Evolutionary conservation across 2,888 invertebrate species (phyloP), one percentile per base, ranked within the genome.

Genomic region (Nemoura dubitans): DNA sequence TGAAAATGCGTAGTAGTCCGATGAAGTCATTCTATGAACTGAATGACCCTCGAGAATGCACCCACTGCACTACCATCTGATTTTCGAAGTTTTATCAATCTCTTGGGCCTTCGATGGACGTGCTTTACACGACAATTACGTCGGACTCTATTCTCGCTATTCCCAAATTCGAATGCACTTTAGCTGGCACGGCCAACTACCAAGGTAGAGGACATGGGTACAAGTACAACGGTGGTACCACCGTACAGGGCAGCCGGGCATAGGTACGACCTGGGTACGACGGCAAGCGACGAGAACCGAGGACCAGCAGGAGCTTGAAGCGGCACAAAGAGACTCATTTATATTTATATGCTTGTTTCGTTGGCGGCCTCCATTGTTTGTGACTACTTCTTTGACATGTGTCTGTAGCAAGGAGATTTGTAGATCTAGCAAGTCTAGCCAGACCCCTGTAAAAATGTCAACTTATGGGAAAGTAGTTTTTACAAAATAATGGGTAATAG

Each of bases 301-400:
- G 21, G 16, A 59, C 59, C 21, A 59, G 59, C 59, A 59, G 59
- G 59, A 59, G 3, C 3, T 3, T 10, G 3, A 21, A 25, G n/a
- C 76, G 76, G 28, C 26, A 78, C 78, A 78, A 78, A 78, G 78
- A 28, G 78, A 78, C 26, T 78, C 78, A 28, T 78, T 78, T 26
- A 78, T 78, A 78, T 78, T 78, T 78, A 78, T 78, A 28, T 27
- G 26, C 78, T 78, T 78, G 26, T 26, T 78, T 78, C 10, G 26
- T 78, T 27, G 26, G 5, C 28, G 28, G 7, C 10, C 16, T 78
- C 78, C 78, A 78, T 78, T 78, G 78, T 78, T 78, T 78, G 78
- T 28, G 78, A 78, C 28, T 78, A 27, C 26, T 78, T 78, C 27
- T 78, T 78, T 78, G 78, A 78, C 78, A 78, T 78, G 7, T 78